These are phyloP conservation scores for Argyresthia goedartella DNA, from an alignment of 2,888 invertebrate species.

Conservation along the genomic window DNA sequence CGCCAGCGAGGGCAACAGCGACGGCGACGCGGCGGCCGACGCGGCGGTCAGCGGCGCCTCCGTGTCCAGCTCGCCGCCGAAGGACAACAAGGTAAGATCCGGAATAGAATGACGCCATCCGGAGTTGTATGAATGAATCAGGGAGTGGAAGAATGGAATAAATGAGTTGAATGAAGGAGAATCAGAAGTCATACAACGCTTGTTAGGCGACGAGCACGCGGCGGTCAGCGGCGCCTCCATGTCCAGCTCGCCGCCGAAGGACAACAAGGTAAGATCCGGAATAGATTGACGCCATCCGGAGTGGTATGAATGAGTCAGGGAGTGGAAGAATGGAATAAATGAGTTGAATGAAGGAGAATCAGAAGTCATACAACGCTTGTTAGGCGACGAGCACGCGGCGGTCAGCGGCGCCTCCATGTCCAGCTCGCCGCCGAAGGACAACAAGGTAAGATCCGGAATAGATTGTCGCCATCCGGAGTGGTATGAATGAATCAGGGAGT, in stretches of 20 bases:
- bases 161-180: too few relatives aligned
- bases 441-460: constrained; percentile 37
- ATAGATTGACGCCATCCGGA: too few relatives aligned
- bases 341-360: constrained; percentile 29
- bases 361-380: constrained; percentile 47
- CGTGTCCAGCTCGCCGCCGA: constrained; percentile 67
- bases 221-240: constrained; percentile 60
- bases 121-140: not conserved
- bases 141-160: too few relatives aligned
- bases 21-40: constrained; percentile 51
- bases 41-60: constrained; percentile 60
- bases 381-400: constrained; percentile 53
- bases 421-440: constrained; percentile 68
- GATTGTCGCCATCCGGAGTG: not conserved
- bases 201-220: too few relatives aligned
- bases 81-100: constrained; percentile 60
- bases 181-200: too few relatives aligned
- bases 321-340: too few relatives aligned
- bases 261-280: too few relatives aligned
- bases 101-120: too few relatives aligned
- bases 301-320: too few relatives aligned
- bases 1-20: constrained; percentile 60
- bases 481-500: not conserved
- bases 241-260: constrained; percentile 66
- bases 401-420: constrained; percentile 62